Percentiles rank a stretch among this genome's conserved stretches.
These are phyloP conservation scores for Actinia equina DNA, from an alignment of 64 coral and sea anemone genomes.

Conservation along the genomic window DNA sequence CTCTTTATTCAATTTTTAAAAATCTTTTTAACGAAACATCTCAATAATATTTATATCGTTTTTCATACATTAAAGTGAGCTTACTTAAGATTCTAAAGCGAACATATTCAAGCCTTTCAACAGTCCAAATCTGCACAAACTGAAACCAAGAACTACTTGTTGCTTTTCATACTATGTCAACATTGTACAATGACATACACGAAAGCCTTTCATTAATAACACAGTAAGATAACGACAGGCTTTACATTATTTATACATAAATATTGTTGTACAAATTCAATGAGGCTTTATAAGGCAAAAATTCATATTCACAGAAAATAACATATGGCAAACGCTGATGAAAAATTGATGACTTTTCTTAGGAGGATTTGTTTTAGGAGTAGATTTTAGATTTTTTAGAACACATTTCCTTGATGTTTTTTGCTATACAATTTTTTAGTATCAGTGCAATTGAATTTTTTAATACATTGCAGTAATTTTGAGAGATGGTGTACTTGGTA, in stretches of 20 bases:
- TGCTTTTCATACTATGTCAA: neutral
- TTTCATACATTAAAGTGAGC: neutral
- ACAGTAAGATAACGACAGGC: neutral
- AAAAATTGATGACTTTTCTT: conserved; percentile 6
- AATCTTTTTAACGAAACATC: neutral
- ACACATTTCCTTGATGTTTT: neutral
- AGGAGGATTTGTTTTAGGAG: neutral
- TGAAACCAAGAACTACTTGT: neutral
- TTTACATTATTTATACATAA: neutral
- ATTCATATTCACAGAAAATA: neutral
- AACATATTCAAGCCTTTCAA: no score
- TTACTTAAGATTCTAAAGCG: neutral
- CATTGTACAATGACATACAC: neutral
- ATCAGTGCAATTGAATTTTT: no score
- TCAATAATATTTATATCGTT: neutral
- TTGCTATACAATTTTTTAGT: neutral
- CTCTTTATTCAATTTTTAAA: neutral
- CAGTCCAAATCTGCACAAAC: neutral
- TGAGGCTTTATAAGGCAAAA: neutral
- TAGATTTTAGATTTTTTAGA: neutral
- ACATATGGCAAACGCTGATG: neutral
- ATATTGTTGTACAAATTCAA: neutral
- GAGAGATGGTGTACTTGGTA: no score
- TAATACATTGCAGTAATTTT: no score
- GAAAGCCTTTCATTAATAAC: neutral